Base-by-base conservation (phyloP, 2,888 invertebrate genomes). In the Rugalucina vietnamica region DNA sequence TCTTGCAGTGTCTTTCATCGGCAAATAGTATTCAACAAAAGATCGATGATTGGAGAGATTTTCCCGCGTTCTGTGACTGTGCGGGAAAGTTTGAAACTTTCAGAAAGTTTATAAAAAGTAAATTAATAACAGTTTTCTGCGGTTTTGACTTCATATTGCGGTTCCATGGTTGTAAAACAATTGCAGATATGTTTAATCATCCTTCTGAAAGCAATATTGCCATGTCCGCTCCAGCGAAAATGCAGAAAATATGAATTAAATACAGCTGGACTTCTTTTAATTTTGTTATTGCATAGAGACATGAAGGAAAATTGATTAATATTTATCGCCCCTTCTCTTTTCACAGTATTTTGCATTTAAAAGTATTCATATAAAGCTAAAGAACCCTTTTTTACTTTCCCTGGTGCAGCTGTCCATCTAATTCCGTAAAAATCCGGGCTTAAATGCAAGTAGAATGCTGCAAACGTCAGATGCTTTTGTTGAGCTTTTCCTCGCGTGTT, bases 1-100 rank as follows among this genome's bases (percentile, higher is more conserved):
- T 82, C 85, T 76, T 74, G 85, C 82, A 92, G 93, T 92, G 93
- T 91, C 92, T 90, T 90, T 91, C 88, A 88, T 91, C 91, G 92
- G 89, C 90, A 88, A 91, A 91, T 90, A 90, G 86, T 88, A 88
- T 75, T 80, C 88, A 81, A 86, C 87, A 88, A 88, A 89, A 84
- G 81, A 86, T 82, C 83, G 88, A 90, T 91, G 91, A 91, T 92
- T 92, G 90, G 88, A 89, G 89, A 83, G 86, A 73, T 79, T 87
- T 84, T 85, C 80, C 85, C 82, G 88, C 85, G 85, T 81, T 83
- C 81, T 85, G 70, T 73, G 84, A 82, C 18, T 79, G 80, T 84
- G 85, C 85, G 60, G 79, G 81, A 81, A 84, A 84, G 72, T 85
- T 81, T 76, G n/a, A 74, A 85, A 85, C 65, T 85, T 82, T 76